phyloP scores from a whole-genome alignment of 2,888 invertebrate genomes.

The Pammene aurita region DNA sequence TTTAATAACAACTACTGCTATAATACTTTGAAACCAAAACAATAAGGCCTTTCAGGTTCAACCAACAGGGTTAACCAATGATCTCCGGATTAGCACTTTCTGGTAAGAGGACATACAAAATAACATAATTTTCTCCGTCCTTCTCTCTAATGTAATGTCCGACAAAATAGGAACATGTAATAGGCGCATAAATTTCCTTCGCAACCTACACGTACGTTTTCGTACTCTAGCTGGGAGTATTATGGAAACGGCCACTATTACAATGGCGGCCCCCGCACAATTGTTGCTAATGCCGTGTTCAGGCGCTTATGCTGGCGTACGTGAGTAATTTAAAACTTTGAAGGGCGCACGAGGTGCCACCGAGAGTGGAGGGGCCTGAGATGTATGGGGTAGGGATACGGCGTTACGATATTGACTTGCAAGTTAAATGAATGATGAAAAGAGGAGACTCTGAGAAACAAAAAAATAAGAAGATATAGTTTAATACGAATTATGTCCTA shows the following conservation, averaged over 20 bases:
- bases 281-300: conserved; percentile 59
- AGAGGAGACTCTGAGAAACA: background rate
- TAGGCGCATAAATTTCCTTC: too few species aligned
- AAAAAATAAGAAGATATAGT: background rate
- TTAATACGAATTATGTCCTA: background rate
- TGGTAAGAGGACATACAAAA: too few species aligned
- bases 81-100: too few species aligned
- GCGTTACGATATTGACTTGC: background rate
- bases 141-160: too few species aligned
- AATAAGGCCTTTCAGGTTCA: too few species aligned
- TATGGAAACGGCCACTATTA: conserved; percentile 39
- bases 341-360: conserved; percentile 45
- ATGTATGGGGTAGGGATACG: conserved; percentile 25
- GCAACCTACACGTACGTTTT: too few species aligned
- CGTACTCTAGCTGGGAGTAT: background rate
- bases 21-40: too few species aligned
- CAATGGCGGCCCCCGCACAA: conserved; percentile 49
- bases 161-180: too few species aligned
- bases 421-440: background rate
- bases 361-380: conserved; percentile 31
- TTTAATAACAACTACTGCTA: too few species aligned
- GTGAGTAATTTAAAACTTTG: conserved; percentile 59
- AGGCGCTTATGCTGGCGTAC: conserved; percentile 54
- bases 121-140: too few species aligned
- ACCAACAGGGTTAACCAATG: too few species aligned